phyloP scores from a whole-genome alignment of 2,888 invertebrate genomes.

The Penaeus monodon region DNA sequence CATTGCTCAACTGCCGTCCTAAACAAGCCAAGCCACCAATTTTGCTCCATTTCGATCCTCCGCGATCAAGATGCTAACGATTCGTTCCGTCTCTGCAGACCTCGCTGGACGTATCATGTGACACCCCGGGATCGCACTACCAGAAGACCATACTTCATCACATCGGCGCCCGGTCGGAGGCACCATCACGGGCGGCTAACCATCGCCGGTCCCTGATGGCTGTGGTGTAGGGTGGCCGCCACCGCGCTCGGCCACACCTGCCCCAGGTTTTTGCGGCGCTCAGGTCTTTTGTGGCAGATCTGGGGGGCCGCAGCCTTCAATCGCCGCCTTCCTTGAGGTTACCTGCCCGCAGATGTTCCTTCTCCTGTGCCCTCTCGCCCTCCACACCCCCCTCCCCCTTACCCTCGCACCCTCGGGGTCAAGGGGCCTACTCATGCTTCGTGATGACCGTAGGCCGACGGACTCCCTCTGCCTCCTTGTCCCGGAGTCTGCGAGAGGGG shows the following conservation, averaged over 20 bases:
- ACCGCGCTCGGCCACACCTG: constrained; percentile 15
- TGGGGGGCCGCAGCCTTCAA: constrained; percentile 21
- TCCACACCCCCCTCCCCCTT: not conserved
- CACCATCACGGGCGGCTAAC: too few species aligned
- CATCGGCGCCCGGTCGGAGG: too few species aligned
- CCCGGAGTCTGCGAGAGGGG: not conserved
- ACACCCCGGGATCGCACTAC: too few species aligned
- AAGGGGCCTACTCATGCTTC: not conserved
- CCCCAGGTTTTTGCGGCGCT: constrained; percentile 33
- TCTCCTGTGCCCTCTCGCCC: constrained; percentile 12
- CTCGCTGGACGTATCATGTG: too few species aligned
- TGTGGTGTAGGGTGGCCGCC: not conserved
- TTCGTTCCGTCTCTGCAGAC: too few species aligned
- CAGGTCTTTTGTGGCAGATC: constrained; percentile 24
- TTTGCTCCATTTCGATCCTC: too few species aligned
- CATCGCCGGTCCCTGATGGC: not conserved
- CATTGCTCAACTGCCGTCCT: too few species aligned
- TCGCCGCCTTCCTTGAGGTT: constrained; percentile 8
- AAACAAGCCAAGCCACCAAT: too few species aligned
- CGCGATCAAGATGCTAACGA: too few species aligned
- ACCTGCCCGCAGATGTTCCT: not conserved
- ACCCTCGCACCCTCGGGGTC: not conserved
- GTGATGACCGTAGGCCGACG: not conserved
- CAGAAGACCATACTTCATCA: too few species aligned
- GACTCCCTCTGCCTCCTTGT: not conserved